These are phyloP conservation scores for Junonia oenone DNA, from an alignment of 2,888 invertebrate species.

Conservation along the genomic window DNA sequence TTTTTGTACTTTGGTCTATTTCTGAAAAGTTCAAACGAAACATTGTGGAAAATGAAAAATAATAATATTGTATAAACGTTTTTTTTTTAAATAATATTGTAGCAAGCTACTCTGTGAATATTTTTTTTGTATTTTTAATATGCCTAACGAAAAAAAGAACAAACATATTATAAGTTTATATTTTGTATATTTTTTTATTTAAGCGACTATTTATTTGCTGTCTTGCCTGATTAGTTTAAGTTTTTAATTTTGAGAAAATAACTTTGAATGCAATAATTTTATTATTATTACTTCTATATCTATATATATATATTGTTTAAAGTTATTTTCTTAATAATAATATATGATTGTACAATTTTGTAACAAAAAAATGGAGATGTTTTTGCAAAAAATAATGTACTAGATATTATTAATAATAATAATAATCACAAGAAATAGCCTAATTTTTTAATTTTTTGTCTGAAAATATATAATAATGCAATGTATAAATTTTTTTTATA, in stretches of 20 bases:
- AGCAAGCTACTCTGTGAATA: background rate
- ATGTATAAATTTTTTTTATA: background rate
- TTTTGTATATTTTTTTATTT: constrained; percentile 7
- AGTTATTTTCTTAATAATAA: background rate
- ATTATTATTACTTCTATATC: background rate
- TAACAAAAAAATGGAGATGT: background rate
- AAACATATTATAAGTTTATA: background rate
- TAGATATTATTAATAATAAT: no score
- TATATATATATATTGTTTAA: no score
- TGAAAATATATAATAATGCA: background rate
- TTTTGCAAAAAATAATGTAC: background rate
- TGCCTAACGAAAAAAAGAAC: background rate
- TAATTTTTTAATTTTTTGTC: constrained; percentile 1
- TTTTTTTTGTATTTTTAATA: background rate
- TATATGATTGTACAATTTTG: background rate
- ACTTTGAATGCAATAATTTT: background rate
- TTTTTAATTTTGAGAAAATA: constrained; percentile 2
- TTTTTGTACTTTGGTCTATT: no score
- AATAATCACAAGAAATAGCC: background rate
- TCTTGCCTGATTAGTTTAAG: constrained; percentile 9
- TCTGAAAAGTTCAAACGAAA: no score
- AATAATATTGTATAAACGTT: no score
- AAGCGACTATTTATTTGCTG: constrained; percentile 20
- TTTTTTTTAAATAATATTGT: background rate
- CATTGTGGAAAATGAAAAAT: no score